Evolutionary conservation across 2,797 vertebrate species (phyloP).

Genomic region (Clarias laeviceps): DNA sequence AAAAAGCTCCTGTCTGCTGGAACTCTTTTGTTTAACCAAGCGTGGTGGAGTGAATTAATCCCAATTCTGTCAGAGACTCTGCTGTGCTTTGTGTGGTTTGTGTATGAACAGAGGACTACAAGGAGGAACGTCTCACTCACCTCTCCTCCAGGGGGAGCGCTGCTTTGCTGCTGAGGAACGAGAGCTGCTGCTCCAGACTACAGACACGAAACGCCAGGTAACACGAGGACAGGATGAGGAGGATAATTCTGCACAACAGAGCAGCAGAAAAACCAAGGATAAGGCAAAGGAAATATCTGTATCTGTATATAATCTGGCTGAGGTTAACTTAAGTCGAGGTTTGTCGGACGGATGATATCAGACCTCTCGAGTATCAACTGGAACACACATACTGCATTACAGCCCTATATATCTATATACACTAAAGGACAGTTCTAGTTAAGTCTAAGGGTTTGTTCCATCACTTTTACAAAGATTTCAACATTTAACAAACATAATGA

Average conservation of each 20-base stretch:
- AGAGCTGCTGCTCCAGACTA: slow-evolving; percentile 86
- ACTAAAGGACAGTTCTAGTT: background rate
- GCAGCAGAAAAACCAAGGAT: background rate
- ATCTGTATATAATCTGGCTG: background rate
- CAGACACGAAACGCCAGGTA: slow-evolving; percentile 89
- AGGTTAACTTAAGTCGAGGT: background rate
- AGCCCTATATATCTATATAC: no score
- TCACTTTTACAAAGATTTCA: background rate
- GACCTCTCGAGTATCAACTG: background rate
- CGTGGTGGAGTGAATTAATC: no score
- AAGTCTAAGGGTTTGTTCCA: background rate
- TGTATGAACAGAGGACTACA: background rate
- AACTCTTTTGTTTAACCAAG: no score
- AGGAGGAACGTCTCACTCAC: slow-evolving; percentile 59
- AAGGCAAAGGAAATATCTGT: background rate
- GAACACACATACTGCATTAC: background rate
- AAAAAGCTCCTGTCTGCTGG: no score
- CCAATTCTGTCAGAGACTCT: background rate
- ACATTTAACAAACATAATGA: background rate
- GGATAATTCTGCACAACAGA: slow-evolving; percentile 75
- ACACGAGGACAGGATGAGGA: slow-evolving; percentile 84
- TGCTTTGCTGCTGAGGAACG: slow-evolving; percentile 73
- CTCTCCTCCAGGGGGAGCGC: slow-evolving; percentile 67
- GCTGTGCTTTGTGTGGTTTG: background rate
- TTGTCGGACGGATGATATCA: background rate